Percentiles rank a stretch among this genome's conserved stretches.
phyloP scores from a whole-genome alignment of 2,797 vertebrate genomes.

The Scarus forsteni region DNA sequence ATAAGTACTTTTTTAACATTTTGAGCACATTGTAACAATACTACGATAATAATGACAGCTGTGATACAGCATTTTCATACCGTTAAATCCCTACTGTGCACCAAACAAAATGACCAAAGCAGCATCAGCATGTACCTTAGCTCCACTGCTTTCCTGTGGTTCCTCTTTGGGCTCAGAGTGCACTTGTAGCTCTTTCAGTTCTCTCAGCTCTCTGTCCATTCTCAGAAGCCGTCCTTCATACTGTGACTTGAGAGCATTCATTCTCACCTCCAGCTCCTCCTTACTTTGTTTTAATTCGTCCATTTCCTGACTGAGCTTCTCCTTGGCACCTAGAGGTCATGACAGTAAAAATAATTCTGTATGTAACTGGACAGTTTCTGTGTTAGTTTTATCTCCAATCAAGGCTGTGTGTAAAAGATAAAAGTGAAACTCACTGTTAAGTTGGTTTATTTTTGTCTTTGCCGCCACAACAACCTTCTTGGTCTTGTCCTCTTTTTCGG shows the following conservation, averaged over 20 bases:
- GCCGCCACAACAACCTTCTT: conserved; percentile 93
- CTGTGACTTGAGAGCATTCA: conserved; percentile 95
- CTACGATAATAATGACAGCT: no score
- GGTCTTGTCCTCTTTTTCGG: conserved; percentile 95
- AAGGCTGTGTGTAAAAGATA: not conserved
- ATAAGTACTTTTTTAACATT: no score
- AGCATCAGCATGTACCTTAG: conserved; percentile 84
- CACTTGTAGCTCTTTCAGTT: conserved; percentile 88
- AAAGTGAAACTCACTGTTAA: conserved; percentile 83
- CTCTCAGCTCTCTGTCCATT: conserved; percentile 90
- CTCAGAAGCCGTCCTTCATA: conserved; percentile 93
- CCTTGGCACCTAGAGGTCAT: conserved; percentile 85
- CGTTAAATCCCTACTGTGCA: no score
- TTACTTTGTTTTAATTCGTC: conserved; percentile 93
- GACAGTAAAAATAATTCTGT: not conserved
- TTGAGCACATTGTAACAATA: no score
- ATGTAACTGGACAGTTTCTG: not conserved
- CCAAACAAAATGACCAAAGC: not conserved
- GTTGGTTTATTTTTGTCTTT: conserved; percentile 92
- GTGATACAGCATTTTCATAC: no score
- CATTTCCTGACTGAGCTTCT: conserved; percentile 90
- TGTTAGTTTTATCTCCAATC: not conserved
- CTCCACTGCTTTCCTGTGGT: conserved; percentile 86
- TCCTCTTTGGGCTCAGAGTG: conserved; percentile 92
- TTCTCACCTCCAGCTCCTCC: conserved; percentile 93